phyloP scores from a whole-genome alignment of 2,888 invertebrate genomes.

The Brachynemurus nebulosus region DNA sequence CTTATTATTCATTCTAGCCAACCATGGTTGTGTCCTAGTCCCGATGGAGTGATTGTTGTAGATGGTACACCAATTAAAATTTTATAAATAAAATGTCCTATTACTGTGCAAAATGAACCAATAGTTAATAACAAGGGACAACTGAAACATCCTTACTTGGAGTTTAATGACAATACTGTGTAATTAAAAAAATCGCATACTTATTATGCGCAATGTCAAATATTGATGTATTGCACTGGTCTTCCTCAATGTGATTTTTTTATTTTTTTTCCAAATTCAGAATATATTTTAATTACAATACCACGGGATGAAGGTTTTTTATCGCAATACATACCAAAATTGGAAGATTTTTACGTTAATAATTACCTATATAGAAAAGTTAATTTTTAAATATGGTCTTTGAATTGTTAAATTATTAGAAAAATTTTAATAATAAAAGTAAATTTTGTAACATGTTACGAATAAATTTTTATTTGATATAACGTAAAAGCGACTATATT shows the following conservation, averaged over 20 bases:
- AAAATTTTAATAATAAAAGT: not conserved
- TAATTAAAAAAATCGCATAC: too few relatives aligned
- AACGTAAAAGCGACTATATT: too few relatives aligned
- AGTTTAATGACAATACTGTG: constrained; percentile 1
- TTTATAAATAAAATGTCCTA: constrained; percentile 1
- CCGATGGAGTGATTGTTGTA: not conserved
- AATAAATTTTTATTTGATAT: not conserved
- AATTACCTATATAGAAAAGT: not conserved
- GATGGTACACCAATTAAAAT: constrained; percentile 1
- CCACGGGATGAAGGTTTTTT: not conserved
- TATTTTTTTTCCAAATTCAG: not conserved
- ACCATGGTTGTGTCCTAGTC: constrained; percentile 7
- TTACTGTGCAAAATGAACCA: constrained; percentile 1
- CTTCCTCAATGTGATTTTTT: not conserved
- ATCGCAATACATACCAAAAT: not conserved
- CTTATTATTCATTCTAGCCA: constrained; percentile 4
- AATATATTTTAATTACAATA: not conserved
- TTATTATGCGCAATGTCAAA: constrained; percentile 1
- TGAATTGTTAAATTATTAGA: not conserved
- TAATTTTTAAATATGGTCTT: not conserved
- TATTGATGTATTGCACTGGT: not conserved
- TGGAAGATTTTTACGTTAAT: not conserved
- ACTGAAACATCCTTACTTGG: constrained; percentile 3
- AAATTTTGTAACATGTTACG: not conserved
- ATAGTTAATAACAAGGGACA: not conserved